Base-by-base conservation (phyloP, 2,888 invertebrate species). In the Selenia dentaria region DNA sequence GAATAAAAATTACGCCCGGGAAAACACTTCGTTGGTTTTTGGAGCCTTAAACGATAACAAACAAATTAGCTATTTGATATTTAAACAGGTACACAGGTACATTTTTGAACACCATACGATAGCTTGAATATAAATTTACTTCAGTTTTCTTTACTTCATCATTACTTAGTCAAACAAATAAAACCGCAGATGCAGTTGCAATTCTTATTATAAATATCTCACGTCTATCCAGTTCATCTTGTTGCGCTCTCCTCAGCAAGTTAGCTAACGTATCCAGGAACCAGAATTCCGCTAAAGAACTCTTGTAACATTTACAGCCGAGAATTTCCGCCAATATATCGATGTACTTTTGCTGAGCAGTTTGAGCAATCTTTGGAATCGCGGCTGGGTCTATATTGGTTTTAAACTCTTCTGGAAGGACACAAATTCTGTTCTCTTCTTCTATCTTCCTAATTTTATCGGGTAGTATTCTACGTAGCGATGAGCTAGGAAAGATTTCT, bases 241-340 rank as follows among this genome's bases (percentile, higher is more conserved):
- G 76, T 25, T 90, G 90, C 0, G 85, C 86, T n/a, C 89, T 65
- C 38, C 83, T 69, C 52, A 90, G 51, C 48, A 90, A 43, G 54
- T 85, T 83, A 0, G 91, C 86, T 46, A 92, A 14, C 0, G 85
- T 89, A 24, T 92, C 92, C 59, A 92, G 55, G 41, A 92, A 90
- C 92, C 92, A 92, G 60, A 69, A 91, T 39, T 91, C 90, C 0
- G 89, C 82, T 40, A 91, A 55, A 38, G 86, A 91, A 10, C 68
- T 81, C 39, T 65, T 75, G 41, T 85, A 91, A 27, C 70, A 66
- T 1, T 48, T 68, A 27, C 92, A 85, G 0, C 88, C 91, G 0
- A 88, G 69, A 11, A 85, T 50, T 0, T 75, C 67, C 0, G 77
- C 91, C 38, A 92, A 52, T 2, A 75, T 65, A n/a, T 85, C 85